These are phyloP conservation scores for Mimachlamys varia DNA, from an alignment of 2,888 invertebrate species.

Conservation along the genomic window DNA sequence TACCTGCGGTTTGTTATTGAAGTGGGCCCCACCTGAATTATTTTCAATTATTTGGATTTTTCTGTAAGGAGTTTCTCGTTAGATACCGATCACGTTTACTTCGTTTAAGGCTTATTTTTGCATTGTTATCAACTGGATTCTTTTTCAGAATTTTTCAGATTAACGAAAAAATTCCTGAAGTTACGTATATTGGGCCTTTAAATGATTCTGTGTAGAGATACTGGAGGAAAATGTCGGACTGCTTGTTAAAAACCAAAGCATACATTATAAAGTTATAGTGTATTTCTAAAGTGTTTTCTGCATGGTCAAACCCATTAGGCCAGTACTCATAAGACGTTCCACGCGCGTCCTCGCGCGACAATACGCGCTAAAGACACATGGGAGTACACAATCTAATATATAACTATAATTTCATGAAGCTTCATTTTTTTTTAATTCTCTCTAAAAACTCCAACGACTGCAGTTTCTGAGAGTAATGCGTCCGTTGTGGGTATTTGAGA, in stretches of 20 bases:
- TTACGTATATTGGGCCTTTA: no score
- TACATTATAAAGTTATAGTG: background rate
- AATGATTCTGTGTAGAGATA: background rate
- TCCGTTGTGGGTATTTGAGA: background rate
- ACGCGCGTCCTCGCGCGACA: background rate
- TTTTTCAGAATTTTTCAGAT: no score
- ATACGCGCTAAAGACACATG: background rate
- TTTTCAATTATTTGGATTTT: no score
- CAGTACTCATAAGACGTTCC: background rate
- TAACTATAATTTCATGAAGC: background rate
- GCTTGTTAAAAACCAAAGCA: background rate
- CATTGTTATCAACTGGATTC: no score
- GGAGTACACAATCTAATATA: background rate
- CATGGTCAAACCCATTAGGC: background rate
- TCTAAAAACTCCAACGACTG: background rate
- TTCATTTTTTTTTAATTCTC: background rate
- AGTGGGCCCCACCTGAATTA: no score
- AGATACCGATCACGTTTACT: no score
- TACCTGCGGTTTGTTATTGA: no score
- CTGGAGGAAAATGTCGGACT: background rate
- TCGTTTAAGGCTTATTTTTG: no score
- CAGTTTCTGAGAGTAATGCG: background rate
- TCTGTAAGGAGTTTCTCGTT: no score
- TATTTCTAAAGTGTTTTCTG: background rate
- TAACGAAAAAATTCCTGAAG: no score